A percentile compares a stretch with the other conserved stretches of the same genome.
phyloP scores from a whole-genome alignment of 2,797 vertebrate species.

The Apodemus agrarius region DNA sequence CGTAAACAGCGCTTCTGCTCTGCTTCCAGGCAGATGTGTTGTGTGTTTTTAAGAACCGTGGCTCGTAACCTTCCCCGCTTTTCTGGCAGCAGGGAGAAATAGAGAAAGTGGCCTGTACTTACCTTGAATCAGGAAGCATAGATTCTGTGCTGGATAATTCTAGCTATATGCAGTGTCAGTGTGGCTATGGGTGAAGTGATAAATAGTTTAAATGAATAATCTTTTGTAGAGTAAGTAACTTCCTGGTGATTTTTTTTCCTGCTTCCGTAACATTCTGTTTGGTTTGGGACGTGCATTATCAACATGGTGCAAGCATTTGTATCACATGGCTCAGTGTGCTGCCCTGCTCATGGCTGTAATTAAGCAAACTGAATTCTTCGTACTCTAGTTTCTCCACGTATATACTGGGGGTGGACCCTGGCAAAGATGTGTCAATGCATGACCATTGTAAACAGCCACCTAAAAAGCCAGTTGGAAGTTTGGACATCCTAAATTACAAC shows the following conservation, averaged over 20 bases:
- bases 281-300: background rate
- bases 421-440: background rate
- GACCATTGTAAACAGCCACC: background rate
- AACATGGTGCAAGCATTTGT: background rate
- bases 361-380: background rate
- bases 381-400: background rate
- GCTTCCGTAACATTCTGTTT: background rate
- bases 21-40: conserved; percentile 53
- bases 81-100: background rate
- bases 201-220: conserved; percentile 40
- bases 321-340: background rate
- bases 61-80: conserved; percentile 46
- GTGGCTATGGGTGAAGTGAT: background rate
- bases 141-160: conserved; percentile 1
- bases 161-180: background rate
- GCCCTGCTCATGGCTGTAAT: background rate
- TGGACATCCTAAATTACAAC: background rate
- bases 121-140: background rate
- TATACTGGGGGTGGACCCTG: background rate
- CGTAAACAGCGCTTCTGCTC: conserved; percentile 33
- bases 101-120: background rate
- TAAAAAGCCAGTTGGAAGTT: background rate
- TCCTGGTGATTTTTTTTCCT: background rate
- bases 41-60: conserved; percentile 15
- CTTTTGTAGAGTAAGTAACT: background rate